A percentile compares a stretch with the other conserved stretches of the same genome.
Conservation (phyloP, 1,140 invertebrate genomes). For the Lepidurus apus region DNA sequence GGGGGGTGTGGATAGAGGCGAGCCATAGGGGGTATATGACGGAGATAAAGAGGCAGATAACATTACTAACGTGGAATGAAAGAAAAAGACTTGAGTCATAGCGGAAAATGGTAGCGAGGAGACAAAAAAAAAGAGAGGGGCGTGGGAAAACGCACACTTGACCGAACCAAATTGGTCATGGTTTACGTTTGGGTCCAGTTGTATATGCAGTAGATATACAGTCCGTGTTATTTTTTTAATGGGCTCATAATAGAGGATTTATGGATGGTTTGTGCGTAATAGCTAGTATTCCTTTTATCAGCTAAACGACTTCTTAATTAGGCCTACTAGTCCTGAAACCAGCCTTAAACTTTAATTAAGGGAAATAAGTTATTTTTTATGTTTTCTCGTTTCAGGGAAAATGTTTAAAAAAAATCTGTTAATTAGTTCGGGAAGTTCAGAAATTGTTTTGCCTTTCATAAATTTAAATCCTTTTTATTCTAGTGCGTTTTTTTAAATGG, state of each 20-base stretch:
- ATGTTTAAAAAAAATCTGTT: too few relatives aligned
- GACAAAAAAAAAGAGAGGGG: not conserved
- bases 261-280: not conserved
- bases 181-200: not conserved
- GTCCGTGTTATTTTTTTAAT: too few relatives aligned
- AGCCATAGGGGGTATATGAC: not conserved
- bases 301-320: not conserved
- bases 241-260: not conserved
- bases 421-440: too few relatives aligned
- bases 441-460: too few relatives aligned
- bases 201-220: not conserved
- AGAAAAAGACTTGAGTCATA: not conserved
- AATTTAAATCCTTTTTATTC: too few relatives aligned
- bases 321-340: not conserved
- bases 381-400: too few relatives aligned
- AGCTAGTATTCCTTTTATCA: not conserved
- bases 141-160: conserved; percentile 9
- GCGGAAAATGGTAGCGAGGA: not conserved
- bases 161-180: not conserved
- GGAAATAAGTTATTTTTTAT: too few relatives aligned
- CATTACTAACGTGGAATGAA: conserved; percentile 3
- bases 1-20: not conserved
- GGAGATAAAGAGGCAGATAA: not conserved
- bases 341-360: too few relatives aligned
- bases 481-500: too few relatives aligned